These are phyloP conservation scores for Paraplagusia blochii DNA, from an alignment of 2,113 vertebrate genomes.

Conservation along the genomic window DNA sequence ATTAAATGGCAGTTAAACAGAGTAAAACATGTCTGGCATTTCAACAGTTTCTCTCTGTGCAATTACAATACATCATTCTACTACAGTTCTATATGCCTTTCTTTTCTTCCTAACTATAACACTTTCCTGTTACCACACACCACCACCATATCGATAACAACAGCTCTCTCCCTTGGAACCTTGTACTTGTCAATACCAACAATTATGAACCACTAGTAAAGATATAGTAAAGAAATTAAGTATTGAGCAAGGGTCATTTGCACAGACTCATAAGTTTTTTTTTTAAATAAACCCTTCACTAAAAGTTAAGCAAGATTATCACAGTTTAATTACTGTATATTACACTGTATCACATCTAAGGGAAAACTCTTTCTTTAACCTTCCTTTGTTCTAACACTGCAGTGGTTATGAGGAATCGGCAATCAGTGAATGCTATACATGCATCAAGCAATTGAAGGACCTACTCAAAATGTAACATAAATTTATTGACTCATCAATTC, in stretches of 20 bases:
- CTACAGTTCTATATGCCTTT: not conserved
- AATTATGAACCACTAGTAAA: constrained; percentile 7
- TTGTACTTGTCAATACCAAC: not conserved
- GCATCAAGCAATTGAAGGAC: constrained; percentile 7
- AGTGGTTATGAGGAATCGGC: constrained; percentile 2
- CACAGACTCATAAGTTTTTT: not conserved
- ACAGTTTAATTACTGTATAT: too few species aligned
- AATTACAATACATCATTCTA: too few species aligned
- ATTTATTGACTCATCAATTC: too few species aligned
- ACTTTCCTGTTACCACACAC: constrained; percentile 10
- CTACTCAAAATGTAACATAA: too few species aligned
- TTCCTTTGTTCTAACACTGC: constrained; percentile 8
- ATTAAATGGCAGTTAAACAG: too few species aligned
- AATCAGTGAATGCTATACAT: not conserved
- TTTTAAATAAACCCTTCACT: too few species aligned
- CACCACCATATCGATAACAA: constrained; percentile 12
- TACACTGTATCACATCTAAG: not conserved
- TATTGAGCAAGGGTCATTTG: constrained; percentile 11
- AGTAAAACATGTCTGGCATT: too few species aligned
- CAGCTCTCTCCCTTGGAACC: constrained; percentile 9
- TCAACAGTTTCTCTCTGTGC: too few species aligned
- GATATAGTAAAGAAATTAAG: too few species aligned
- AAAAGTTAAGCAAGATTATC: too few species aligned
- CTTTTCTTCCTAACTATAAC: not conserved
- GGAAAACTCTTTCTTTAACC: constrained; percentile 1